These are phyloP conservation scores for Odontocerum albicorne DNA, from an alignment of 2,888 invertebrate genomes.

Conservation along the genomic window DNA sequence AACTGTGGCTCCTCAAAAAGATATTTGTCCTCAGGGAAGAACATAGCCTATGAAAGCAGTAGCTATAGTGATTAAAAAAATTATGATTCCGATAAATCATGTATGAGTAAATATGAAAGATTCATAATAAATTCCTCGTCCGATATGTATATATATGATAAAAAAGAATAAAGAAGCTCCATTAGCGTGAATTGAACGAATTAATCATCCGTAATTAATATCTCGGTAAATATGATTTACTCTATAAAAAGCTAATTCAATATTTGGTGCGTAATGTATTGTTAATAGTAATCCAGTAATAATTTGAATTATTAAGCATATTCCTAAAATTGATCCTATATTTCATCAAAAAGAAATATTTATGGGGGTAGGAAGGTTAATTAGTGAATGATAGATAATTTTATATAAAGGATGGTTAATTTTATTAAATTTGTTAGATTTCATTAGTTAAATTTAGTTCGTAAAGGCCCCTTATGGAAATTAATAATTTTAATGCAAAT, in stretches of 20 bases:
- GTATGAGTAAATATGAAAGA: constrained; percentile 57
- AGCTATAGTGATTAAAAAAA: constrained; percentile 69
- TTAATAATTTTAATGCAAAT: constrained; percentile 61
- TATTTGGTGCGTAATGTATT: constrained; percentile 68
- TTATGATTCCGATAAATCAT: constrained; percentile 66
- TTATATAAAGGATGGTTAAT: constrained; percentile 54
- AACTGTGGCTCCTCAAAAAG: constrained; percentile 79
- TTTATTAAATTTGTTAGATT: constrained; percentile 47
- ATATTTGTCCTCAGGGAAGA: constrained; percentile 79
- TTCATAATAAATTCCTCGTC: constrained; percentile 61
- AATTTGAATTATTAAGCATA: constrained; percentile 68
- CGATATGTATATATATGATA: constrained; percentile 68
- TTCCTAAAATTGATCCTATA: constrained; percentile 66
- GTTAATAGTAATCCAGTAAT: constrained; percentile 68
- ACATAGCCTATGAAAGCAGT: constrained; percentile 80
- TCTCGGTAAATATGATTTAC: constrained; percentile 70
- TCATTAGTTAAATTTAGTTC: constrained; percentile 52
- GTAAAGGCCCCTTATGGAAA: constrained; percentile 57
- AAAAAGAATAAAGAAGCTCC: constrained; percentile 75
- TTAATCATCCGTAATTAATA: constrained; percentile 68
- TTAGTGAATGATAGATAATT: constrained; percentile 61
- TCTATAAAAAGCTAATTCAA: constrained; percentile 65
- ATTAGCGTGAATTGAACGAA: constrained; percentile 69
- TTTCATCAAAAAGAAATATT: constrained; percentile 70
- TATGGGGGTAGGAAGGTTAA: constrained; percentile 61